phyloP scores from a whole-genome alignment of 2,888 invertebrate species.

The Leptogaster cylindrica region DNA sequence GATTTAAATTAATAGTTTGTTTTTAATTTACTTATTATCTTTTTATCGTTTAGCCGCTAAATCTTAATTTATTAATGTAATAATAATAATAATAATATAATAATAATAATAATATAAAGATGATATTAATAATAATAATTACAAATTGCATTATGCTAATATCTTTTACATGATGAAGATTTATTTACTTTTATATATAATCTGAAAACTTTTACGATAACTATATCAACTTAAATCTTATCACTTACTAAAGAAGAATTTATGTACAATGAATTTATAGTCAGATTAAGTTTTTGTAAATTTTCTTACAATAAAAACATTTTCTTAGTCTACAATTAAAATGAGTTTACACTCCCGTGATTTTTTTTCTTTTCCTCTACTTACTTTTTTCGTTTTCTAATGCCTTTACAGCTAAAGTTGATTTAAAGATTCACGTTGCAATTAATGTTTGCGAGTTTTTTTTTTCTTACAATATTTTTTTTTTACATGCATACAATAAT shows the following conservation, averaged over 20 bases:
- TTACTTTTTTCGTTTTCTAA: too few relatives aligned
- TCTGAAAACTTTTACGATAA: slow-evolving; percentile 5
- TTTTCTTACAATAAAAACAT: slow-evolving; percentile 28
- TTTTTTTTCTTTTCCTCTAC: too few relatives aligned
- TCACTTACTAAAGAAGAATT: slow-evolving; percentile 5
- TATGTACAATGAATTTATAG: slow-evolving; percentile 27
- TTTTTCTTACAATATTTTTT: too few relatives aligned
- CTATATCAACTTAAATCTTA: slow-evolving; percentile 26
- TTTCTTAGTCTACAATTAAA: slow-evolving; percentile 25
- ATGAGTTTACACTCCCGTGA: slow-evolving; percentile 25
- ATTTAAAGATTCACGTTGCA: not conserved
- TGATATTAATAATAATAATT: slow-evolving; percentile 36
- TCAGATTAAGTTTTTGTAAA: slow-evolving; percentile 3
- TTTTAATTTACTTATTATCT: slow-evolving; percentile 39
- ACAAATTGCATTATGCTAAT: slow-evolving; percentile 41
- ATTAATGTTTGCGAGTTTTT: too few relatives aligned
- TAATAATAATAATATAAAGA: too few relatives aligned
- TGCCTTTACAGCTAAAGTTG: not conserved
- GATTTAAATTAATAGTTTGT: slow-evolving; percentile 27
- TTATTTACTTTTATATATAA: slow-evolving; percentile 8
- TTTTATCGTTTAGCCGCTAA: slow-evolving; percentile 19
- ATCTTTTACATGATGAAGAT: slow-evolving; percentile 27
- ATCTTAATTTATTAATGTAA: slow-evolving; percentile 14
- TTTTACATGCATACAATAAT: not conserved
- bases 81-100: too few relatives aligned